A percentile compares a stretch with the other conserved stretches of the same genome.
phyloP scores from a whole-genome alignment of 2,797 vertebrate species.

The Phoeniculus purpureus region DNA sequence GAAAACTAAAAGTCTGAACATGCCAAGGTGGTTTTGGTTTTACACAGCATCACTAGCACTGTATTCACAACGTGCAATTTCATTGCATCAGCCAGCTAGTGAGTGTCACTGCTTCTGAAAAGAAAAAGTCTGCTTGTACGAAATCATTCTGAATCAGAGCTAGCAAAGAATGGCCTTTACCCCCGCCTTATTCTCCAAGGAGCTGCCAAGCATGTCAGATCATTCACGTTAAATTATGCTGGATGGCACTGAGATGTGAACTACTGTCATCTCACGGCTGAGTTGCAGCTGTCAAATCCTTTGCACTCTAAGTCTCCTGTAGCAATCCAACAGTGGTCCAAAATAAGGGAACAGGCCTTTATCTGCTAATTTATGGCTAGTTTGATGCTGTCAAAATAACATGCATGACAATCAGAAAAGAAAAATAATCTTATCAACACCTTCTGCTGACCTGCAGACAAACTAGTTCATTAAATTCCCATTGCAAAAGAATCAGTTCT shows the following conservation, averaged over 20 bases:
- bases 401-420: neutral
- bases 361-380: neutral
- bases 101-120: neutral
- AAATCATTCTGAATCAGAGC: constrained; percentile 31
- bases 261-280: constrained; percentile 24
- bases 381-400: neutral
- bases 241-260: constrained; percentile 37
- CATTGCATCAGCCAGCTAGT: constrained; percentile 5
- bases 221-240: constrained; percentile 66
- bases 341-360: neutral
- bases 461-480: neutral
- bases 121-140: neutral
- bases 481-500: neutral
- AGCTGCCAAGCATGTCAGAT: constrained; percentile 56
- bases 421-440: neutral
- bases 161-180: constrained; percentile 43
- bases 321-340: neutral
- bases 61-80: neutral
- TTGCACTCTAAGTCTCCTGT: neutral
- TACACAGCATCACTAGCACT: neutral
- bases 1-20: neutral
- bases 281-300: constrained; percentile 32
- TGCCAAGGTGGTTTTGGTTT: neutral
- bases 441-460: neutral
- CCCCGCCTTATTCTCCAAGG: neutral